Conservation (phyloP, 1,140 invertebrate genomes). For the Leptoteleia sp. region DNA sequence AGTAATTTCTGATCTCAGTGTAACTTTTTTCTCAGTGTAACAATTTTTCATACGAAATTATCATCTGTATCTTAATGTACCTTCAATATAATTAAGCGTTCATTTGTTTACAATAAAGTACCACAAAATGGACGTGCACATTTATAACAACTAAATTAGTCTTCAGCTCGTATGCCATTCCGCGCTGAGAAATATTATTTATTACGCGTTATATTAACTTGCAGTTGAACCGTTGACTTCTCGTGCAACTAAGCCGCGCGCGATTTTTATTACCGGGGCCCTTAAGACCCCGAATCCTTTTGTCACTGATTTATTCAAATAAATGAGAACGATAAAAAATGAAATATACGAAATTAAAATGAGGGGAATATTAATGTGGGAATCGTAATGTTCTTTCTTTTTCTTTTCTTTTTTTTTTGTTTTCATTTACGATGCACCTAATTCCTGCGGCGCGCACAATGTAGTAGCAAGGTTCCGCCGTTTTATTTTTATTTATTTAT, state of each 20-base stretch:
- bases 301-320: slow-evolving; percentile 49
- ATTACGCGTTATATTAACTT: slow-evolving; percentile 15
- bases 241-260: slow-evolving; percentile 21
- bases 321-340: slow-evolving; percentile 52
- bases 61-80: too few species aligned
- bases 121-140: too few species aligned
- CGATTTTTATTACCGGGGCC: slow-evolving; percentile 13
- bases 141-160: too few species aligned
- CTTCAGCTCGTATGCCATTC: too few species aligned
- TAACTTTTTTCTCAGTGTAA: too few species aligned
- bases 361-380: slow-evolving; percentile 58
- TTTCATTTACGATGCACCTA: slow-evolving; percentile 23
- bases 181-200: too few species aligned
- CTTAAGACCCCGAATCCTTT: slow-evolving; percentile 24
- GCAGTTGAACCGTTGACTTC: slow-evolving; percentile 26
- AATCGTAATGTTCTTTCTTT: slow-evolving; percentile 44
- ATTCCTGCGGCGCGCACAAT: slow-evolving; percentile 24
- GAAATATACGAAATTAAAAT: slow-evolving; percentile 56
- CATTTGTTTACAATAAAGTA: too few species aligned
- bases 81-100: too few species aligned
- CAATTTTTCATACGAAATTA: too few species aligned
- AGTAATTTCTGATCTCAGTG: too few species aligned
- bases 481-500: too few species aligned
- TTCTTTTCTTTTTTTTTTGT: slow-evolving; percentile 37
- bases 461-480: slow-evolving; percentile 8